Evolutionary conservation across 2,888 invertebrate genomes (phyloP).

Genomic region (Caenorhabditis imperialis): DNA sequence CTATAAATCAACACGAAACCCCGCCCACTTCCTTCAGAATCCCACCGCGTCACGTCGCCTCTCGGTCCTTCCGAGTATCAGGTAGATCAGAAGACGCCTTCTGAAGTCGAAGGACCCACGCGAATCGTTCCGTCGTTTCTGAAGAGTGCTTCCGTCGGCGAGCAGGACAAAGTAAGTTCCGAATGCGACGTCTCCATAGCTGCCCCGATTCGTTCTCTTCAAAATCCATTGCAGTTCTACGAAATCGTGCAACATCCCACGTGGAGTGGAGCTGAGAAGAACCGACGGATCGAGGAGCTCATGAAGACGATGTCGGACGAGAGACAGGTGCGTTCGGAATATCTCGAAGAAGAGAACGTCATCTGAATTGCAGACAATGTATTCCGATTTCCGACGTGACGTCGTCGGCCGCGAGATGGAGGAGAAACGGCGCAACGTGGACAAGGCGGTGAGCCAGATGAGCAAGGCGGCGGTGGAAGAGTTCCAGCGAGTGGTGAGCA

Average conservation of each 20-base stretch:
- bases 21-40: too few species aligned
- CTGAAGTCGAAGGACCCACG: conserved; percentile 40
- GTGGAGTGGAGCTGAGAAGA: conserved; percentile 63
- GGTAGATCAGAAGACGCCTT: conserved; percentile 34
- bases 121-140: conserved; percentile 68
- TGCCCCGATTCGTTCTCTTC: not conserved
- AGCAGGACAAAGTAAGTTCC: conserved; percentile 60
- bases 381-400: conserved; percentile 38
- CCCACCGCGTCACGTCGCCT: conserved; percentile 22
- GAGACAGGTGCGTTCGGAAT: conserved; percentile 56
- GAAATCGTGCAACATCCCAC: conserved; percentile 66
- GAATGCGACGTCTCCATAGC: not conserved
- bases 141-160: conserved; percentile 55
- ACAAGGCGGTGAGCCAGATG: conserved; percentile 61
- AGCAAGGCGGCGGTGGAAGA: conserved; percentile 61
- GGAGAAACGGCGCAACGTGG: conserved; percentile 53
- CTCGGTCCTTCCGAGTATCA: conserved; percentile 31
- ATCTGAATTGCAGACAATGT: conserved; percentile 23
- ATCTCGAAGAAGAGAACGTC: too few species aligned
- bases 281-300: conserved; percentile 61
- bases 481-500: conserved; percentile 66
- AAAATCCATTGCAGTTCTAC: conserved; percentile 58
- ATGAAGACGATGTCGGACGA: conserved; percentile 58
- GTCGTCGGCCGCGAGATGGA: conserved; percentile 33
- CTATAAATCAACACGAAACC: conserved; percentile 27